Base-by-base conservation (phyloP, 1,140 invertebrate genomes). In the Drosophila virilis region DNA sequence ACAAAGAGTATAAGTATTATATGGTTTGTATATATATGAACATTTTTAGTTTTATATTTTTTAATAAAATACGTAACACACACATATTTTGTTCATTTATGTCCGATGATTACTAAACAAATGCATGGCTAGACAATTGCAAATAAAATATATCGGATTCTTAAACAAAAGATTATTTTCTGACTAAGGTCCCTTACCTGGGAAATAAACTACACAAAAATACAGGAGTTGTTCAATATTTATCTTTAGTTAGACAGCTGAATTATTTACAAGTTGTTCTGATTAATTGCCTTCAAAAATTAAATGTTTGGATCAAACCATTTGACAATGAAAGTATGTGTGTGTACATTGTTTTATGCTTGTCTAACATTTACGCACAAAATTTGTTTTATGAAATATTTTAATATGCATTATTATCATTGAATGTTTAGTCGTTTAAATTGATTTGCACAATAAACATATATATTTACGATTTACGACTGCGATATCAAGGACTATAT, bases 401-500 rank as follows among this genome's bases (percentile, higher is more conserved):
- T 79, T 75, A 67, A 43, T 80, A 84, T 84, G 80, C 64, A 78
- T 76, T 83, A 75, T 78, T 85, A 72, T 86, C 68, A 57, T 77
- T 88, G 57, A 75, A 78, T 75, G 75, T 73, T 82, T 64, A 67
- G 76, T 83, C 65, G 50, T 79, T 86, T 88, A 84, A 80, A 65
- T 80, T 82, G 77, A 38, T 73, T 79, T 77, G 59, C 69, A 79
- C 72, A 76, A 67, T 78, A 77, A 76, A 77, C 62, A 78, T 72
- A 73, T 72, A 73, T 67, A 78, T 74, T 58, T 83, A 82, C 76
- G 72, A 80, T 61, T 89, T 88, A 88, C 76, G 84, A 88, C 54
- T 83, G 76, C 61, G 83, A 83, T 88, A 86, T 78, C 83, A 88
- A 89, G 62, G 77, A 83, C 84, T 88, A 89, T 88, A 86, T 88